Evolutionary conservation across 2,888 invertebrate genomes (phyloP).

Genomic region (Nomada lathburiana): DNA sequence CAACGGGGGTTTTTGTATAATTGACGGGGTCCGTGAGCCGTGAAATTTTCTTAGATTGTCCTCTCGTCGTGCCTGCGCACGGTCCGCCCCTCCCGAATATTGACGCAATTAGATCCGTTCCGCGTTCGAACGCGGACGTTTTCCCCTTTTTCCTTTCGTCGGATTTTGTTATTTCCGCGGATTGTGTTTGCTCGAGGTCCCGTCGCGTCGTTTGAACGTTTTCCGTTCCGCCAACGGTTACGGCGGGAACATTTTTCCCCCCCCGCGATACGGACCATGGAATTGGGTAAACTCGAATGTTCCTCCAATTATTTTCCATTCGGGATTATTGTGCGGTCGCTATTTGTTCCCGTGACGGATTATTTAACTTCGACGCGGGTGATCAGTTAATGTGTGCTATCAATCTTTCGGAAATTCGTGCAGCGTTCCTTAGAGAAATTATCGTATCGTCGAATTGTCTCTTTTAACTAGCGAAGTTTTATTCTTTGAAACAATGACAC

Average conservation of each 20-base stretch:
- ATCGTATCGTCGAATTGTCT: no score
- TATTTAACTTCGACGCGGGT: no score
- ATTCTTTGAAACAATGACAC: no score
- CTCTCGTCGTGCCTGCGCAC: not conserved
- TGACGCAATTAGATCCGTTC: conserved; percentile 22
- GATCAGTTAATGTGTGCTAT: no score
- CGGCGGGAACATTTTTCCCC: not conserved
- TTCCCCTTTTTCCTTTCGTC: not conserved
- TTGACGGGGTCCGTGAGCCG: conserved; percentile 33
- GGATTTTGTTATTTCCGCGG: not conserved
- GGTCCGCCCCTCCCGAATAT: conserved; percentile 11
- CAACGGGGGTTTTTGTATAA: conserved; percentile 37
- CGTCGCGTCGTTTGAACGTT: not conserved
- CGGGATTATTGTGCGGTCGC: no score
- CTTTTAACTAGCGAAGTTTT: no score
- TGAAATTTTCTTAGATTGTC: conserved; percentile 43
- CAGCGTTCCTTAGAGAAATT: no score
- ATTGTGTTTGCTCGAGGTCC: conserved; percentile 10
- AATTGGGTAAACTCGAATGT: no score
- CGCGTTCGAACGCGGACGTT: not conserved
- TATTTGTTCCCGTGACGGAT: no score
- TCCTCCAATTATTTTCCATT: no score
- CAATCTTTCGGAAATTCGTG: no score
- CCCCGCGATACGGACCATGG: no score
- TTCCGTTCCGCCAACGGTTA: not conserved